Percentiles rank a stretch among this genome's conserved stretches.
Evolutionary conservation across 2,113 vertebrate species (phyloP).

Genomic region (Ramphastos sulfuratus): DNA sequence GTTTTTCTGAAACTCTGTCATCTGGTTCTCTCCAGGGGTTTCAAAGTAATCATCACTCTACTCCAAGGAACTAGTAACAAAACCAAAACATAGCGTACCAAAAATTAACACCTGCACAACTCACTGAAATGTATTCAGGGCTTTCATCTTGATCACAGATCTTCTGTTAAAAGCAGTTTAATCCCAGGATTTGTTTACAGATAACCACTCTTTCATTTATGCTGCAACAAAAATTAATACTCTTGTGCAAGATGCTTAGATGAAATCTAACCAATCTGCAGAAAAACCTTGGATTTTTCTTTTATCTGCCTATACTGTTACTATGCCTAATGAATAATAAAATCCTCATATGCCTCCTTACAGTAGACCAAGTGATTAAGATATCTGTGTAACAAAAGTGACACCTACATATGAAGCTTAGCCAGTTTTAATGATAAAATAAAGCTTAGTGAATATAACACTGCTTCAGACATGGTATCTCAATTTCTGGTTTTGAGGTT

Average conservation of each 20-base stretch:
- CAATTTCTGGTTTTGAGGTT: background rate
- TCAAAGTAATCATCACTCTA: conserved; percentile 2
- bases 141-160: background rate
- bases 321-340: background rate
- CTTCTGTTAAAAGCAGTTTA: background rate
- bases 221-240: background rate
- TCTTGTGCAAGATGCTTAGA: background rate
- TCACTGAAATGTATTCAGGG: background rate
- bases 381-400: background rate
- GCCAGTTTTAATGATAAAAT: background rate
- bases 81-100: background rate
- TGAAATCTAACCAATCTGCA: background rate
- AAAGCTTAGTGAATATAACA: background rate
- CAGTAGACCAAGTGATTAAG: background rate
- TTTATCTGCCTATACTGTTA: background rate
- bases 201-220: background rate
- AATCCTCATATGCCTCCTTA: background rate
- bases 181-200: background rate
- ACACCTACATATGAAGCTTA: background rate
- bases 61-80: background rate
- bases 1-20: conserved; percentile 12
- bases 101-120: conserved; percentile 9
- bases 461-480: background rate
- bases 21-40: conserved; percentile 18
- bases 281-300: background rate